These are phyloP conservation scores for Apostichopus parvimensis DNA, from an alignment of 35 echinoderm and acorn worm species.

Conservation along the genomic window DNA sequence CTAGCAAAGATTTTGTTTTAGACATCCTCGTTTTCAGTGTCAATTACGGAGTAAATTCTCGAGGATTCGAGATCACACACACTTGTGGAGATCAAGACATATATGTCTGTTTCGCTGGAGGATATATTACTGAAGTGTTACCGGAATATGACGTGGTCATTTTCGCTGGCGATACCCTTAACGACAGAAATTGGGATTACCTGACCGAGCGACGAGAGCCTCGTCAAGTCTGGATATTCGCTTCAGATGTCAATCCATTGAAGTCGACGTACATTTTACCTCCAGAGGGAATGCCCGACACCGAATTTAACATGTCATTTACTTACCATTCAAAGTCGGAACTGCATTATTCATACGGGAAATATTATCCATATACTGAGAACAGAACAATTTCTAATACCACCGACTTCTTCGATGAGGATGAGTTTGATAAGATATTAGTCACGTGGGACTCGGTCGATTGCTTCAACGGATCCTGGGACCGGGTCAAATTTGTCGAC, in stretches of 20 bases:
- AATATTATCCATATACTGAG: neutral
- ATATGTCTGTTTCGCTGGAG: neutral
- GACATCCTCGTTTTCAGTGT: neutral
- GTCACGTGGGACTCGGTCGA: constrained; percentile 23
- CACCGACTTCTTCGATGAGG: neutral
- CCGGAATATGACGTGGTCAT: constrained; percentile 23
- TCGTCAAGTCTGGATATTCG: constrained; percentile 5
- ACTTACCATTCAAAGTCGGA: constrained; percentile 42
- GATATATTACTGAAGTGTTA: neutral
- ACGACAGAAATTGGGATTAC: constrained; percentile 31
- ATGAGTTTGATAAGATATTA: neutral
- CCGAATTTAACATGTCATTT: constrained; percentile 13
- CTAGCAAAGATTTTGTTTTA: neutral
- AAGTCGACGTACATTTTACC: constrained; percentile 2
- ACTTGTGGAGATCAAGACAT: neutral
- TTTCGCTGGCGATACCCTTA: constrained; percentile 2
- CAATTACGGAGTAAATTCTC: neutral
- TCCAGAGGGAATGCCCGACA: neutral
- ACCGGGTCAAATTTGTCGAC: constrained; percentile 2
- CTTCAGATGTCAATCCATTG: neutral
- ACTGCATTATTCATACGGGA: constrained; percentile 8
- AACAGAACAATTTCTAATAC: neutral
- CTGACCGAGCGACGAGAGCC: neutral
- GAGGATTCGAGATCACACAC: neutral
- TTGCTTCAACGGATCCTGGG: neutral